Evolutionary conservation across 2,888 invertebrate species (phyloP).

Genomic region (Rotaria macrura): DNA sequence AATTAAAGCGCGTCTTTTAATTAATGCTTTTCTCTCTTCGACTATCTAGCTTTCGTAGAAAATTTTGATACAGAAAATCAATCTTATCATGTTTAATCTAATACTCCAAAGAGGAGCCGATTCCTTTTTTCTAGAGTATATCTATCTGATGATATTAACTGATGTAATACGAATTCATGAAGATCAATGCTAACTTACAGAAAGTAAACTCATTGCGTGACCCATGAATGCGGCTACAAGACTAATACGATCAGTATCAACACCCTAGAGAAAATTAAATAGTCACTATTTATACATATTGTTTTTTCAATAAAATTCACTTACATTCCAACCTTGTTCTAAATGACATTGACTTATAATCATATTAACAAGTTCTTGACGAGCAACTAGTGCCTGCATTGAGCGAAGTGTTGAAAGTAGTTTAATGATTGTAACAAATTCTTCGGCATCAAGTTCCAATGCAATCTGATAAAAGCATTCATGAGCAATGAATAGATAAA

Average conservation of each 20-base stretch:
- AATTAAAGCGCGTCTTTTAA: too few species aligned
- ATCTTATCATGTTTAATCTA: too few species aligned
- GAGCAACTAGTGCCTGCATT: conserved; percentile 69
- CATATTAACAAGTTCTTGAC: conserved; percentile 73
- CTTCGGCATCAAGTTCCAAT: conserved; percentile 72
- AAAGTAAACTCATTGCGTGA: neutral
- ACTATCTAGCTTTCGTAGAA: too few species aligned
- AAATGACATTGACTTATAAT: conserved; percentile 76
- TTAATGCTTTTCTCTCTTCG: too few species aligned
- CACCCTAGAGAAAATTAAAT: neutral
- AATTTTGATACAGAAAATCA: too few species aligned
- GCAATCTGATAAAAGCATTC: conserved; percentile 42
- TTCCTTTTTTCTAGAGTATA: too few species aligned
- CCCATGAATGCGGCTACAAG: neutral
- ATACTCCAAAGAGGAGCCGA: too few species aligned
- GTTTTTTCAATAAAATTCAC: neutral
- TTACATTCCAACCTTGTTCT: conserved; percentile 53
- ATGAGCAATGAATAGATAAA: neutral
- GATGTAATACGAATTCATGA: too few species aligned
- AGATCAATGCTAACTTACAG: neutral
- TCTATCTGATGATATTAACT: too few species aligned
- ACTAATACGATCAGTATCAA: neutral
- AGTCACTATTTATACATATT: neutral
- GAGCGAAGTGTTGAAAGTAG: conserved; percentile 69
- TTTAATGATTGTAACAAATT: conserved; percentile 78